Conservation (phyloP, 2,797 vertebrate genomes). For the Otolemur crassicaudatus region DNA sequence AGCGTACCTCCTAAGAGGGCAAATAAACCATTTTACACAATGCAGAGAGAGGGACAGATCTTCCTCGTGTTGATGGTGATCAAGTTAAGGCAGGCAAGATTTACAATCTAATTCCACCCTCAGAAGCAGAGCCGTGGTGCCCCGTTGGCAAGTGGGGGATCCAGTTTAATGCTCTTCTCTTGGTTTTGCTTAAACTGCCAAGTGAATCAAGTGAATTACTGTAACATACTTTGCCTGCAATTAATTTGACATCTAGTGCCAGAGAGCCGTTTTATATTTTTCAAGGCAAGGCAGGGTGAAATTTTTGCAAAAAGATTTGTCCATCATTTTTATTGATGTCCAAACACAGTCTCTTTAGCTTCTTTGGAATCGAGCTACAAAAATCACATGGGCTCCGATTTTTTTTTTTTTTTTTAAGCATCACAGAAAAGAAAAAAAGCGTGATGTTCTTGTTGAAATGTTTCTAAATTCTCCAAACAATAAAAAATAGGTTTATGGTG, state of each 20-base stretch:
- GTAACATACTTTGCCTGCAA: slow-evolving; percentile 53
- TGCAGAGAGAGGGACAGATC: slow-evolving; percentile 36
- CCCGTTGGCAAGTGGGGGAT: slow-evolving; percentile 39
- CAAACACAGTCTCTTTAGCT: not conserved
- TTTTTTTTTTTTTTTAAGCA: not conserved
- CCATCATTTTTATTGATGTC: slow-evolving; percentile 37
- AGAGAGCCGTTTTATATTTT: slow-evolving; percentile 46
- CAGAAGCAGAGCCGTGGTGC: not conserved
- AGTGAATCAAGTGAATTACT: slow-evolving; percentile 65
- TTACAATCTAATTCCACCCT: slow-evolving; percentile 4
- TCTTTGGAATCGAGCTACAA: not conserved
- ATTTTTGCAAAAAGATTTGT: not conserved
- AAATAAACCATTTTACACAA: slow-evolving; percentile 71
- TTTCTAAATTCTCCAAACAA: not conserved
- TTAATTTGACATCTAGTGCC: slow-evolving; percentile 65
- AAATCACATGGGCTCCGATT: not conserved
- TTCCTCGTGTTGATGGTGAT: not conserved
- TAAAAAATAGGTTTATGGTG: not conserved
- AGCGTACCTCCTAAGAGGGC: slow-evolving; percentile 60
- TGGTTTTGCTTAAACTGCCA: slow-evolving; percentile 66
- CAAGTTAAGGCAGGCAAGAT: slow-evolving; percentile 21
- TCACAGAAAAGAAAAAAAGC: not conserved
- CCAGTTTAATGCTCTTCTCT: not conserved
- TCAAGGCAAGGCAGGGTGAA: slow-evolving; percentile 17
- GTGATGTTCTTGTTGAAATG: not conserved